These are phyloP conservation scores for Pherbina coryleti DNA, from an alignment of 2,888 invertebrate genomes.

Conservation along the genomic window DNA sequence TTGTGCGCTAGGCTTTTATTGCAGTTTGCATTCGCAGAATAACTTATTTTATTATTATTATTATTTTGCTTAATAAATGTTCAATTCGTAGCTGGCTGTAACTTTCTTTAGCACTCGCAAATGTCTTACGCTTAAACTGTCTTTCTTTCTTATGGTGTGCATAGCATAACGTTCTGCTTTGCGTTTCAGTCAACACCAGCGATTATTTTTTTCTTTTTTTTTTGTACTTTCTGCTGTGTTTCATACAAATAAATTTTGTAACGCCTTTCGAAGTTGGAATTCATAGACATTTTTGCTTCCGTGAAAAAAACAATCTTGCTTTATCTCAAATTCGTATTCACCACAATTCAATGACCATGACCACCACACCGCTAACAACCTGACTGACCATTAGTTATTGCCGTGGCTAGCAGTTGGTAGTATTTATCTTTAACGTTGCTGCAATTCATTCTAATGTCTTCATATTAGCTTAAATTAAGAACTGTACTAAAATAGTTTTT, in stretches of 20 bases:
- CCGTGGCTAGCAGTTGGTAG: neutral
- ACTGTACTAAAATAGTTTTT: neutral
- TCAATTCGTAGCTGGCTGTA: neutral
- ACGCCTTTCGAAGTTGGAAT: neutral
- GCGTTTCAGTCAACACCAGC: neutral
- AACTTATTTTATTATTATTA: neutral
- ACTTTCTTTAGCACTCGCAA: neutral
- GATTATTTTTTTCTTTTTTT: neutral
- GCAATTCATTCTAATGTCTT: constrained; percentile 7
- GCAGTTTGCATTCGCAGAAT: neutral
- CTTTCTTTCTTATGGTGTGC: neutral
- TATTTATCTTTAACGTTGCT: neutral
- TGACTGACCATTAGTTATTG: neutral
- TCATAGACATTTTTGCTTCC: neutral
- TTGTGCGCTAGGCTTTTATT: neutral
- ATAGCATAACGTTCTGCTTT: neutral
- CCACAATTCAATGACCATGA: constrained; percentile 19
- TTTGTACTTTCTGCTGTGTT: neutral
- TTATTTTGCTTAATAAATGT: neutral
- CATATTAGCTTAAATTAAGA: neutral
- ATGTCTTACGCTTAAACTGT: neutral
- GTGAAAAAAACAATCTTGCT: neutral
- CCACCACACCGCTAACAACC: neutral
- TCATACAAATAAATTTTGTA: neutral
- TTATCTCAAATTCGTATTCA: constrained; percentile 5